Conservation (phyloP, 2,888 invertebrate species). For the Drosophila mulleri region DNA sequence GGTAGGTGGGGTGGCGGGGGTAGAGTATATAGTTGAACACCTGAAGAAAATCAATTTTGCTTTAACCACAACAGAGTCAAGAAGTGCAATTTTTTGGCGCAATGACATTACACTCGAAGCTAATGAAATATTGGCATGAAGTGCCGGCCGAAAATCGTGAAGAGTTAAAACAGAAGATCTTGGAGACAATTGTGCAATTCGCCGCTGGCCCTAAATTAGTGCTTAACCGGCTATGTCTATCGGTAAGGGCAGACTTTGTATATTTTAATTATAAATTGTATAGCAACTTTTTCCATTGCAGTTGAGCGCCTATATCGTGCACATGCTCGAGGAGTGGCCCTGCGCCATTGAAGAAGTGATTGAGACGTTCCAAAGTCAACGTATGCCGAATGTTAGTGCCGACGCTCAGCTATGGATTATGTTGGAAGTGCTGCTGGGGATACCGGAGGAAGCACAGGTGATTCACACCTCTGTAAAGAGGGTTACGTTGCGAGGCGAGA, state of each 20-base stretch:
- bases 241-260: slow-evolving; percentile 86
- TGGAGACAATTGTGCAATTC: slow-evolving; percentile 91
- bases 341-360: slow-evolving; percentile 92
- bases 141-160: slow-evolving; percentile 92
- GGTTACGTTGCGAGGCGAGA: slow-evolving; percentile 81
- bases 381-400: slow-evolving; percentile 87
- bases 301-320: slow-evolving; percentile 94
- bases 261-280: neutral
- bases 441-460: slow-evolving; percentile 91
- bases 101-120: slow-evolving; percentile 94
- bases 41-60: slow-evolving; percentile 10
- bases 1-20: slow-evolving; percentile 86
- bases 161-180: slow-evolving; percentile 90
- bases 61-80: slow-evolving; percentile 87
- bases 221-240: slow-evolving; percentile 93
- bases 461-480: slow-evolving; percentile 84
- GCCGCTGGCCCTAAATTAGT: slow-evolving; percentile 94
- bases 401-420: slow-evolving; percentile 89
- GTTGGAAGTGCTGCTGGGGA: slow-evolving; percentile 92
- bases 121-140: slow-evolving; percentile 94
- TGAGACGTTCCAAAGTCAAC: slow-evolving; percentile 87
- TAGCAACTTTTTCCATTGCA: slow-evolving; percentile 79
- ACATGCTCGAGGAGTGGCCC: slow-evolving; percentile 86
- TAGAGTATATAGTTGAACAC: neutral
- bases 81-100: slow-evolving; percentile 98